A percentile compares a stretch with the other conserved stretches of the same genome.
These are phyloP conservation scores for Adelosebastes latens DNA, from an alignment of 2,797 vertebrate species.

Conservation along the genomic window DNA sequence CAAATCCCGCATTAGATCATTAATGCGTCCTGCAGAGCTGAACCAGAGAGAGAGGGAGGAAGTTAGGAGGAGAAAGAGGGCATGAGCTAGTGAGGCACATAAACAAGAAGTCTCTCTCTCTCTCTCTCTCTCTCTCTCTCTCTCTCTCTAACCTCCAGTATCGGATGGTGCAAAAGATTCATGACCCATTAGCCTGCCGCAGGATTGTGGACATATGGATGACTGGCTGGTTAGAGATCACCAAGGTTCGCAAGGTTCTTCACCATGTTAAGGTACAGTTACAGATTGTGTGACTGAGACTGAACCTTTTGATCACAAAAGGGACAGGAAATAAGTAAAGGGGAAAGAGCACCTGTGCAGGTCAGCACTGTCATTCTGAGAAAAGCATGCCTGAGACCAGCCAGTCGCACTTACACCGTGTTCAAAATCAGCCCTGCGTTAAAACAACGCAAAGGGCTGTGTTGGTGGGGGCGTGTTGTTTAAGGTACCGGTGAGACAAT, in stretches of 20 bases:
- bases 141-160: conserved; percentile 1
- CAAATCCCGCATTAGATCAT: conserved; percentile 75
- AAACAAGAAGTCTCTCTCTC: background rate
- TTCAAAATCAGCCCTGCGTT: background rate
- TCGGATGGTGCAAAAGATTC: background rate
- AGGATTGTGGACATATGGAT: background rate
- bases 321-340: background rate
- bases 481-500: background rate
- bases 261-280: background rate
- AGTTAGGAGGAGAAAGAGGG: background rate
- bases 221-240: background rate
- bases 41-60: background rate
- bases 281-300: background rate
- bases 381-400: background rate
- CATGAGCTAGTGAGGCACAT: background rate
- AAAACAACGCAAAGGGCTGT: background rate
- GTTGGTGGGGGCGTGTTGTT: background rate
- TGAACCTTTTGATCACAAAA: background rate
- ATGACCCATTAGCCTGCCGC: background rate
- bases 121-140: background rate
- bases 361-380: background rate
- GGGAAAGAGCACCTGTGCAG: background rate
- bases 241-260: background rate
- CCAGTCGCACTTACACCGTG: background rate
- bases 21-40: conserved; percentile 58